A percentile compares a stretch with the other conserved stretches of the same genome.
phyloP scores from a whole-genome alignment of 2,113 vertebrate genomes.

The Aptenodytes forsteri region DNA sequence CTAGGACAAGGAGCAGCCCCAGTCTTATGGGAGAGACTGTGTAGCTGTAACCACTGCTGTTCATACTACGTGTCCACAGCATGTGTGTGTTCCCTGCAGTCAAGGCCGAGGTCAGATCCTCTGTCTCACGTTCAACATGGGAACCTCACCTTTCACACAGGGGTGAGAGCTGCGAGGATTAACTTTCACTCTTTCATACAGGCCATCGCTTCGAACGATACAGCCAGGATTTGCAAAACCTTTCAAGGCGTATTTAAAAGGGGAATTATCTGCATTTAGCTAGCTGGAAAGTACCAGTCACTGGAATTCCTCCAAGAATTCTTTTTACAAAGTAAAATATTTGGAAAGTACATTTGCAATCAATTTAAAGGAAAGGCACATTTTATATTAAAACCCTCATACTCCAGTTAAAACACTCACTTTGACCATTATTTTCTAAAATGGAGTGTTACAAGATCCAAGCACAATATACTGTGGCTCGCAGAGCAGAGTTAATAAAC shows the following conservation, averaged over 20 bases:
- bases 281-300: constrained; percentile 49
- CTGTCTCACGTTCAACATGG: background rate
- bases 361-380: constrained; percentile 57
- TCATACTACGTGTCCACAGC: fast-evolving
- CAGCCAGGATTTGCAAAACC: background rate
- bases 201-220: background rate
- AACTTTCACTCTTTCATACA: background rate
- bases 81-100: background rate
- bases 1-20: background rate
- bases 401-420: constrained; percentile 41
- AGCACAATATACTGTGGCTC: constrained; percentile 49
- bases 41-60: background rate
- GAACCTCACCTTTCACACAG: background rate
- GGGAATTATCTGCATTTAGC: constrained; percentile 42
- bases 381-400: constrained; percentile 59
- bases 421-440: constrained; percentile 66
- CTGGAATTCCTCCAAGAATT: constrained; percentile 51
- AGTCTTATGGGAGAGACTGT: fast-evolving
- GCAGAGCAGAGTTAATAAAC: constrained; percentile 52
- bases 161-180: background rate
- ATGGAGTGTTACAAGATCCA: constrained; percentile 64
- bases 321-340: constrained; percentile 63
- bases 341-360: constrained; percentile 68
- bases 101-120: background rate
- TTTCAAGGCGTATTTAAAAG: background rate